Evolutionary conservation across 2,888 invertebrate species (phyloP).

Genomic region (Dexiosoma caninum): DNA sequence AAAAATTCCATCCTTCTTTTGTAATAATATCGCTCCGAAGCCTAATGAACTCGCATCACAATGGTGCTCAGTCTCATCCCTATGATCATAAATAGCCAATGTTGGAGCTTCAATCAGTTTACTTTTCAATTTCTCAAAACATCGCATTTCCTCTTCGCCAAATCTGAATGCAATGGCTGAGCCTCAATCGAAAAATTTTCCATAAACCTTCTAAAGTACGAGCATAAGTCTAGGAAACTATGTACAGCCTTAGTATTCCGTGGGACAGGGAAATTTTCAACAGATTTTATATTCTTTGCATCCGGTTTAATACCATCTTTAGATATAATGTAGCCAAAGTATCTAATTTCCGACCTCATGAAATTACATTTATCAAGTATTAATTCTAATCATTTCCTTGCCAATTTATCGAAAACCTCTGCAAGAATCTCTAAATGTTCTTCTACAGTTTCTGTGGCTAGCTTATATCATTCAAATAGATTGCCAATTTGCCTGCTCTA

Average conservation of each 20-base stretch:
- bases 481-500: too few species aligned
- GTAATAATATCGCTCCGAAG: slow-evolving; percentile 68
- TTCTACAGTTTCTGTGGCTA: slow-evolving; percentile 35
- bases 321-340: slow-evolving; percentile 41
- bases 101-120: slow-evolving; percentile 57
- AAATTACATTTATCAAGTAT: slow-evolving; percentile 51
- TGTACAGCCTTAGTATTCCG: neutral
- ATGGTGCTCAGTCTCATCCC: slow-evolving; percentile 68
- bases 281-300: slow-evolving; percentile 27
- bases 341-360: too few species aligned
- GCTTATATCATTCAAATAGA: too few species aligned
- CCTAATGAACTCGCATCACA: slow-evolving; percentile 70
- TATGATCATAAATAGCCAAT: slow-evolving; percentile 67
- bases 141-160: slow-evolving; percentile 26
- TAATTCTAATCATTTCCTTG: slow-evolving; percentile 30
- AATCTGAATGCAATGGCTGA: slow-evolving; percentile 47
- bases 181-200: slow-evolving; percentile 49
- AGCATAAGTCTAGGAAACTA: too few species aligned
- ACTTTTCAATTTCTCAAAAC: slow-evolving; percentile 35
- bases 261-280: slow-evolving; percentile 29
- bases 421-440: slow-evolving; percentile 44
- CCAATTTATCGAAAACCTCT: slow-evolving; percentile 41
- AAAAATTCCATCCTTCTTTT: slow-evolving; percentile 64
- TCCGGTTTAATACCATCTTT: slow-evolving; percentile 37
- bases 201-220: slow-evolving; percentile 57